A percentile compares a stretch with the other conserved stretches of the same genome.
Conservation (phyloP, 2,797 vertebrate genomes). For the Trichosurus vulpecula region DNA sequence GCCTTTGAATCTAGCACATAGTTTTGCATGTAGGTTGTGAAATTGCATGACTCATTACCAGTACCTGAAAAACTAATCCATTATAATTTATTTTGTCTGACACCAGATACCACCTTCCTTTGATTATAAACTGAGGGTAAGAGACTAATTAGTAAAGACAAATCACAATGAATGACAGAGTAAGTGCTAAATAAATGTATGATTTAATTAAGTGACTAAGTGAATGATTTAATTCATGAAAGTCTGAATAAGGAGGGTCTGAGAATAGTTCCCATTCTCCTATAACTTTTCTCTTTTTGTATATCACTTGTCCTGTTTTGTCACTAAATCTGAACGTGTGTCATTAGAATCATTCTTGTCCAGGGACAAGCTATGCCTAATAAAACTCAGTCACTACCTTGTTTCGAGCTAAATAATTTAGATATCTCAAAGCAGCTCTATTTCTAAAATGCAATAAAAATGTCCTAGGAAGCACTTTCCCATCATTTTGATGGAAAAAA, state of each 20-base stretch:
- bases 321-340: background rate
- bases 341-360: background rate
- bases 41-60: background rate
- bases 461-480: fast-evolving
- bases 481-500: background rate
- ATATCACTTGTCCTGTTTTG: background rate
- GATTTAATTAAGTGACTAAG: too few species aligned
- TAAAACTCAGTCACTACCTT: background rate
- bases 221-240: background rate
- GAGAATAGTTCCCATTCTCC: background rate
- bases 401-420: fast-evolving
- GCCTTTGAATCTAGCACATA: background rate
- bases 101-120: background rate
- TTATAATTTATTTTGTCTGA: background rate
- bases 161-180: background rate
- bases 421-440: background rate
- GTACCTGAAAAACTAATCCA: background rate
- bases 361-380: too few species aligned
- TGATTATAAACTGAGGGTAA: background rate
- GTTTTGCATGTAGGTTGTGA: background rate
- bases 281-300: background rate
- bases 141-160: background rate
- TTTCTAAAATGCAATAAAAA: background rate
- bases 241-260: background rate
- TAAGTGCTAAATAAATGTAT: background rate